phyloP scores from a whole-genome alignment of 1,140 invertebrate species.

The Phymastichus coffea region DNA sequence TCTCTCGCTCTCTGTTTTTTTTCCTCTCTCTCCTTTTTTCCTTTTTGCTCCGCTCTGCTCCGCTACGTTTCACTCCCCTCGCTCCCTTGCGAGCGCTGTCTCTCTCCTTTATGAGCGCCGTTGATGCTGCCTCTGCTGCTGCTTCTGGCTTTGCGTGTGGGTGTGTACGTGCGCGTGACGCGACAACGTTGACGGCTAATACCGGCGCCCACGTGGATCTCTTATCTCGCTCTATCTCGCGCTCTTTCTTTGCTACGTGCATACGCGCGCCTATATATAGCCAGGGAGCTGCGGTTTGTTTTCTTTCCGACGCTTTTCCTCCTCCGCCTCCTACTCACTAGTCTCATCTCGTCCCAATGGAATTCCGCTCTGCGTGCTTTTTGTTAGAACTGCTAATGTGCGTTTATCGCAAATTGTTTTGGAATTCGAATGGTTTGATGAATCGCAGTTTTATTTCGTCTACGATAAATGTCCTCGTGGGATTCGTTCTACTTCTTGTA shows the following conservation, averaged over 20 bases:
- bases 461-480: too few relatives aligned
- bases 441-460: too few relatives aligned
- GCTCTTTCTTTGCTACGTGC: not conserved
- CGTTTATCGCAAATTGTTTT: too few relatives aligned
- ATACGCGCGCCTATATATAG: not conserved
- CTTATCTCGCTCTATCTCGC: slow-evolving; percentile 15
- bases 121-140: slow-evolving; percentile 1
- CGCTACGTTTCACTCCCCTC: not conserved
- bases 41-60: slow-evolving; percentile 27
- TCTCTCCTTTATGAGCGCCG: slow-evolving; percentile 1
- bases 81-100: slow-evolving; percentile 21
- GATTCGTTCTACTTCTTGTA: too few relatives aligned
- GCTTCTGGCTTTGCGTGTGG: not conserved
- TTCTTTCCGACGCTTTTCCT: slow-evolving; percentile 17
- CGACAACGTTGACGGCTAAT: not conserved
- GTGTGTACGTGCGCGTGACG: not conserved
- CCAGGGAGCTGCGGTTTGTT: not conserved
- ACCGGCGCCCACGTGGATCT: slow-evolving; percentile 8
- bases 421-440: too few relatives aligned
- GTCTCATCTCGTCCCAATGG: too few relatives aligned
- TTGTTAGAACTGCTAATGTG: too few relatives aligned
- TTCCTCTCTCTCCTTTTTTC: slow-evolving; percentile 25
- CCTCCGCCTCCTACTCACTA: slow-evolving; percentile 3
- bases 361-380: too few relatives aligned
- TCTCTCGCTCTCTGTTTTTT: too few relatives aligned